A percentile compares a stretch with the other conserved stretches of the same genome.
These are phyloP conservation scores for Paramisgurnus dabryanus DNA, from an alignment of 2,113 vertebrate species.

Conservation along the genomic window DNA sequence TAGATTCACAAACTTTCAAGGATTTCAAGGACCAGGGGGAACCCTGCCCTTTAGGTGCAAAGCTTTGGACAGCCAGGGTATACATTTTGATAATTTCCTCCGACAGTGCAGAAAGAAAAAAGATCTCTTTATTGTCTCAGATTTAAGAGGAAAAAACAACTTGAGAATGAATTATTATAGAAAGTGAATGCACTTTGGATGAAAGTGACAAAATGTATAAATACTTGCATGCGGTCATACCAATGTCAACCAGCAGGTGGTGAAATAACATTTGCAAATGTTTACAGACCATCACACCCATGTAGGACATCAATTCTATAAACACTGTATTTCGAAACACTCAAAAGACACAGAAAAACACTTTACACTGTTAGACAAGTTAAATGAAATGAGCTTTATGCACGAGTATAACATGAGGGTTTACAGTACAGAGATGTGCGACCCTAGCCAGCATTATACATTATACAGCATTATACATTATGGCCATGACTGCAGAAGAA, in stretches of 20 bases:
- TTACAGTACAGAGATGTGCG: too few relatives aligned
- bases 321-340: not conserved
- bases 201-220: not conserved
- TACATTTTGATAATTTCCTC: too few relatives aligned
- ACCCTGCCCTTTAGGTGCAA: too few relatives aligned
- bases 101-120: too few relatives aligned
- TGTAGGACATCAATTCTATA: not conserved
- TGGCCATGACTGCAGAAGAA: conserved; percentile 6
- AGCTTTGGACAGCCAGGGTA: too few relatives aligned
- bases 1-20: too few relatives aligned
- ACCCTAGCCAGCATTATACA: not conserved
- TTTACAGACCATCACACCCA: not conserved
- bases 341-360: not conserved
- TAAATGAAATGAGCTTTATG: not conserved
- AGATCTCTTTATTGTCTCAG: too few relatives aligned
- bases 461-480: not conserved
- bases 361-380: not conserved
- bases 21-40: too few relatives aligned
- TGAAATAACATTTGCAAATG: conserved; percentile 25
- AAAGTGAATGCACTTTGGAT: too few relatives aligned
- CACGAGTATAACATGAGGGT: too few relatives aligned
- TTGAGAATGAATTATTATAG: too few relatives aligned
- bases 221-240: conserved; percentile 1
- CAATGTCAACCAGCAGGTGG: conserved; percentile 54
- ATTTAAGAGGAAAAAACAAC: too few relatives aligned